Percentiles rank a stretch among this genome's conserved stretches.
Evolutionary conservation across 2,797 vertebrate species (phyloP).

Genomic region (Malurus splendens): DNA sequence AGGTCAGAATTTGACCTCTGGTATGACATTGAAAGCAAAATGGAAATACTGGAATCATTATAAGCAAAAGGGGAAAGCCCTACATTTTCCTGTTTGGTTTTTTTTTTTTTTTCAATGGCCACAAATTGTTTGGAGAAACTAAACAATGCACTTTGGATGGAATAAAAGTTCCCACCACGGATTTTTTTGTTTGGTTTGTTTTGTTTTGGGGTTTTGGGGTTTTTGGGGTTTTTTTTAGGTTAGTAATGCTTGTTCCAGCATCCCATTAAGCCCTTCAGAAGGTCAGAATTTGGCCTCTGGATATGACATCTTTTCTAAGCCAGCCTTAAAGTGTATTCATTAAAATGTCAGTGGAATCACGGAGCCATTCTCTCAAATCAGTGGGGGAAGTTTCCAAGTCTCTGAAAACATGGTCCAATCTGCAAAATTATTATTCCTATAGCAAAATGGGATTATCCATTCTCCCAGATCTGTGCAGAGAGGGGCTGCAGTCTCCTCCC

Average conservation of each 20-base stretch:
- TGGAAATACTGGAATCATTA: too few species aligned
- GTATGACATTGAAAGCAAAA: background rate
- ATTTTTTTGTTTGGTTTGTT: too few species aligned
- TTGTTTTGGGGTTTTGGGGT: too few species aligned
- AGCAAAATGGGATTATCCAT: background rate
- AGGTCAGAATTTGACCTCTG: too few species aligned
- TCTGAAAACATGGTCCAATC: background rate
- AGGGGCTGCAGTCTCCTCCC: too few species aligned
- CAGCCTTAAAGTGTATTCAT: background rate
- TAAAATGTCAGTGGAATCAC: background rate
- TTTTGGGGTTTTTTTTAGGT: background rate
- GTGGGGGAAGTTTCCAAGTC: background rate
- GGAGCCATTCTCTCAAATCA: background rate
- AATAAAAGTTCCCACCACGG: background rate
- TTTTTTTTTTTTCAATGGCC: background rate
- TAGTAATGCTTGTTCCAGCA: background rate
- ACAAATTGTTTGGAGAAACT: background rate
- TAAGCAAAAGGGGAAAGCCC: fast-evolving
- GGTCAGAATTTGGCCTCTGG: background rate
- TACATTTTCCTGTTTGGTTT: background rate
- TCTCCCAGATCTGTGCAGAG: too few species aligned
- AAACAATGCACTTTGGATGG: background rate
- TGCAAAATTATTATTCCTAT: background rate
- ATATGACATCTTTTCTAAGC: background rate
- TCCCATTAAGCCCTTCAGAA: background rate